A percentile compares a stretch with the other conserved stretches of the same genome.
Evolutionary conservation across 2,888 invertebrate genomes (phyloP).

Genomic region (Spatulosminthurus flaviceps): DNA sequence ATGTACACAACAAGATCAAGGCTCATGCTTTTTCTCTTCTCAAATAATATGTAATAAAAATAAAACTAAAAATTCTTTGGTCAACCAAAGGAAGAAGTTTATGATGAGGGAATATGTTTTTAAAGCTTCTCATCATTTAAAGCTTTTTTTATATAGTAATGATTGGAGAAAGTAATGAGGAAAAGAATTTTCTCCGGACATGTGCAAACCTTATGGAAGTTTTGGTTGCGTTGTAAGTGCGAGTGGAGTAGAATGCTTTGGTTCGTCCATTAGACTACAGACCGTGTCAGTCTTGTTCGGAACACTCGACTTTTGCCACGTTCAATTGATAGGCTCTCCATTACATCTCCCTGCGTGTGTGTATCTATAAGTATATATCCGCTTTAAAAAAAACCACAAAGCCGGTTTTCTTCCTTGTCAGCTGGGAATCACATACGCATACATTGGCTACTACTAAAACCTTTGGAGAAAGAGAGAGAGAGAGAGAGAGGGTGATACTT

Average conservation of each 20-base stretch:
- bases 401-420: slow-evolving; percentile 8
- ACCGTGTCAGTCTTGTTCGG: slow-evolving; percentile 40
- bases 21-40: too few species aligned
- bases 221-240: not conserved
- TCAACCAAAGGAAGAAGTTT: too few species aligned
- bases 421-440: slow-evolving; percentile 5
- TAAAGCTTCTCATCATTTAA: too few species aligned
- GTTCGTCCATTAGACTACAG: slow-evolving; percentile 36
- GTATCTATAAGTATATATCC: not conserved
- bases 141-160: too few species aligned
- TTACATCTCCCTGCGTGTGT: not conserved
- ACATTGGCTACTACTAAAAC: not conserved
- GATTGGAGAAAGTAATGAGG: slow-evolving; percentile 32
- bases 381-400: slow-evolving; percentile 18
- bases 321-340: slow-evolving; percentile 48
- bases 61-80: too few species aligned
- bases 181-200: slow-evolving; percentile 33
- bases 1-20: too few species aligned
- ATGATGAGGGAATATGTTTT: too few species aligned
- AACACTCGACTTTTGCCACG: slow-evolving; percentile 36
- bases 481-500: slow-evolving; percentile 4
- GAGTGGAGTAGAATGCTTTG: slow-evolving; percentile 5
- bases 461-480: too few species aligned
- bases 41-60: too few species aligned
- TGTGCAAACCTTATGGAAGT: slow-evolving; percentile 26